Conservation (phyloP, 2,113 vertebrate species). For the Nothocercus nigrocapillus region DNA sequence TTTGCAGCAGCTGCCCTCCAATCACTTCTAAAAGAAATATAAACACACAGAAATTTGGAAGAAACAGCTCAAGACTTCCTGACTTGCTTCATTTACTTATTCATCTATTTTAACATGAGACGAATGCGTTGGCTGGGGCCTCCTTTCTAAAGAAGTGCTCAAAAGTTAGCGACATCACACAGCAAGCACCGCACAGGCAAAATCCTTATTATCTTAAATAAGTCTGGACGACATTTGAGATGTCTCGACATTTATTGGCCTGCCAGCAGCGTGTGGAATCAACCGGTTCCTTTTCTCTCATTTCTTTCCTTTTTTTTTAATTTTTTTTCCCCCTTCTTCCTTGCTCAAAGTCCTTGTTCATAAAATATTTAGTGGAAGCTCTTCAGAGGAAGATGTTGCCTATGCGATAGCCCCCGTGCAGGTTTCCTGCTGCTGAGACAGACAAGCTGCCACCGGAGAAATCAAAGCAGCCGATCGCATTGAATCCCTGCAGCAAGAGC, state of each 20-base stretch:
- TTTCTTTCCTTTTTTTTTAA: not conserved
- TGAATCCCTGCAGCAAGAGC: constrained; percentile 10
- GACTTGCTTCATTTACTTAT: not conserved
- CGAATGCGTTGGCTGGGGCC: not conserved
- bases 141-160: constrained; percentile 24
- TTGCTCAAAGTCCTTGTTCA: constrained; percentile 43
- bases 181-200: not conserved
- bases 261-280: constrained; percentile 47
- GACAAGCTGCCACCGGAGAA: constrained; percentile 40
- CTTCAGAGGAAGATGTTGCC: constrained; percentile 50
- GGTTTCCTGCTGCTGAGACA: constrained; percentile 33
- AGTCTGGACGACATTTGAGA: constrained; percentile 52
- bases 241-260: constrained; percentile 52
- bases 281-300: constrained; percentile 25
- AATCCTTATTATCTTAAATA: constrained; percentile 66
- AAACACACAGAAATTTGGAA: constrained; percentile 28
- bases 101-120: not conserved
- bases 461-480: not conserved
- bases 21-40: constrained; percentile 45
- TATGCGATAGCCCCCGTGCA: constrained; percentile 11
- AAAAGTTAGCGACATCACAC: constrained; percentile 28
- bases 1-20: constrained; percentile 54
- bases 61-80: not conserved
- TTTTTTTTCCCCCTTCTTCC: not conserved
- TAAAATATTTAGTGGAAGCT: constrained; percentile 69